These are phyloP conservation scores for Neosilurus mollespiculum DNA, from an alignment of 2,797 vertebrate genomes.

Conservation along the genomic window DNA sequence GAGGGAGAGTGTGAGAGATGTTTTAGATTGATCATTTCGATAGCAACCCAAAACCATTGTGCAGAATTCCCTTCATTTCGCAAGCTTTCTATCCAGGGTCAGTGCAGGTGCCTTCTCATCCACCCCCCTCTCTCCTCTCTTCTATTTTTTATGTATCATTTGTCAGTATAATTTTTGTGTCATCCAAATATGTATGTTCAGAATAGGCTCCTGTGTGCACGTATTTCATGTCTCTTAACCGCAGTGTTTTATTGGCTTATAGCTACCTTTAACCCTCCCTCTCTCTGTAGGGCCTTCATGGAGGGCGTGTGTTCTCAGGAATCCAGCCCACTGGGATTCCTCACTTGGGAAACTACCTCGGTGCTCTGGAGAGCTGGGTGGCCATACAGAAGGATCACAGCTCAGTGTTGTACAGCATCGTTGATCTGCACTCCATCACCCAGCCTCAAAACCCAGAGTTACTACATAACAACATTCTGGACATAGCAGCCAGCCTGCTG, in stretches of 20 bases:
- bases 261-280: background rate
- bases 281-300: constrained; percentile 47
- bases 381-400: constrained; percentile 76
- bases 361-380: constrained; percentile 91
- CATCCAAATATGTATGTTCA: background rate
- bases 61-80: constrained; percentile 18
- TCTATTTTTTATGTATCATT: background rate
- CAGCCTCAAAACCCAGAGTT: constrained; percentile 79
- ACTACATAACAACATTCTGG: constrained; percentile 81
- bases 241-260: background rate
- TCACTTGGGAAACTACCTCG: constrained; percentile 92
- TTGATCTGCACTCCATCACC: constrained; percentile 93
- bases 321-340: constrained; percentile 92
- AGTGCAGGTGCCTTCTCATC: constrained; percentile 28
- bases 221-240: background rate
- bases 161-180: background rate
- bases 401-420: constrained; percentile 87
- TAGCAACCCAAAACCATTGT: constrained; percentile 49
- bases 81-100: constrained; percentile 10
- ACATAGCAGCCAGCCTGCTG: constrained; percentile 87
- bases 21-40: constrained; percentile 52
- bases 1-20: constrained; percentile 43
- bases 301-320: constrained; percentile 84
- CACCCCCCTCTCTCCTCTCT: background rate
- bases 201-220: background rate